Evolutionary conservation across 2,888 invertebrate genomes (phyloP).

Genomic region (Ernsta delagoae): DNA sequence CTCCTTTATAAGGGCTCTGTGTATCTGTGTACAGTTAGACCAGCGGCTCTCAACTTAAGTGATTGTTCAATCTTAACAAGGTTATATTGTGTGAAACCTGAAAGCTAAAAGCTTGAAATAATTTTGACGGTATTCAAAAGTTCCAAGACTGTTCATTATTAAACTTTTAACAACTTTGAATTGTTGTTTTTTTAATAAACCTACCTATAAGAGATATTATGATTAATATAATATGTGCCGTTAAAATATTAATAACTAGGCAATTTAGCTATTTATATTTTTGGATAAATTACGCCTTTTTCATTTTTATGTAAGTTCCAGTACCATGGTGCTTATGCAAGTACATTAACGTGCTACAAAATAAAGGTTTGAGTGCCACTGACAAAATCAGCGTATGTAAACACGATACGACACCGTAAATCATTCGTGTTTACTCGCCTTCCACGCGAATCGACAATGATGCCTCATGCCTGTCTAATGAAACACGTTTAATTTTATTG

Average conservation of each 20-base stretch:
- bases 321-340: too few relatives aligned
- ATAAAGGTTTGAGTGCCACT: slow-evolving; percentile 12
- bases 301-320: too few relatives aligned
- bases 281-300: too few relatives aligned
- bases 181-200: too few relatives aligned
- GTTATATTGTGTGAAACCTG: neutral
- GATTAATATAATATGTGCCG: too few relatives aligned
- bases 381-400: slow-evolving; percentile 40
- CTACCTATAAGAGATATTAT: too few relatives aligned
- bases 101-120: neutral
- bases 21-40: slow-evolving; percentile 45
- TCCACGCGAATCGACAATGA: slow-evolving; percentile 10
- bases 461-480: slow-evolving; percentile 23
- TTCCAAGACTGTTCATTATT: neutral
- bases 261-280: too few relatives aligned
- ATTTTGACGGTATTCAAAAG: neutral
- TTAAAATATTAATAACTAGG: too few relatives aligned
- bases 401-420: slow-evolving; percentile 31
- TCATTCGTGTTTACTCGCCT: slow-evolving; percentile 29
- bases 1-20: slow-evolving; percentile 40
- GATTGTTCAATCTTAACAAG: neutral
- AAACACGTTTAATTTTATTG: slow-evolving; percentile 18
- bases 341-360: neutral
- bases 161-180: too few relatives aligned
- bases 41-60: slow-evolving; percentile 21